Conservation (phyloP, 2,113 vertebrate species). For the Brachyhypopomus gauderio region DNA sequence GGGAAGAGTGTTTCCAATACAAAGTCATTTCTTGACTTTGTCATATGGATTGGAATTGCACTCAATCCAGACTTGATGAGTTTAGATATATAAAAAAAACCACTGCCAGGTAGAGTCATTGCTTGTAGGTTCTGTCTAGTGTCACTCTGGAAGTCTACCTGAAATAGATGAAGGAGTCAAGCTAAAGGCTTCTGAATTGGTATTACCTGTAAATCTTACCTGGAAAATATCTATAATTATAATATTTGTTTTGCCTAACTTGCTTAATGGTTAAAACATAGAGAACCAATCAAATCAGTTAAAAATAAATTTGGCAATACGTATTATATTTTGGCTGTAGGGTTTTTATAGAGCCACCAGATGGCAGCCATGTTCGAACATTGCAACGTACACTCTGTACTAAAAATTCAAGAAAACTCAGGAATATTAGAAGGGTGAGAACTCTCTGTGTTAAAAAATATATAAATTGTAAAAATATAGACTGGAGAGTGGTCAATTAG, state of each 20-base stretch:
- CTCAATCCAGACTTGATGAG: not conserved
- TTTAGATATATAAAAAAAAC: no score
- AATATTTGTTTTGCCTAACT: not conserved
- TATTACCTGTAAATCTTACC: no score
- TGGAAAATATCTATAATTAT: not conserved
- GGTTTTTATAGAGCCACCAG: slow-evolving; percentile 38
- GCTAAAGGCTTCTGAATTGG: not conserved
- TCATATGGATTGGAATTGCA: no score
- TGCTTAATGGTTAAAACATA: not conserved
- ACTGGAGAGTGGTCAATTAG: not conserved
- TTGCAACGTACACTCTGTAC: slow-evolving; percentile 38
- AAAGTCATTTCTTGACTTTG: not conserved
- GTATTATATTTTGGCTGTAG: not conserved
- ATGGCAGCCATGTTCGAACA: slow-evolving; percentile 50
- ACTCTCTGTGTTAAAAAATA: not conserved
- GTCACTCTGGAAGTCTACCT: not conserved
- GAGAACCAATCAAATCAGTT: not conserved
- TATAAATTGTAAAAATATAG: not conserved
- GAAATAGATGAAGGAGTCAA: not conserved
- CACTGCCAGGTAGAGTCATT: no score
- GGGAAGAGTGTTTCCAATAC: not conserved
- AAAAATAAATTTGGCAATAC: not conserved
- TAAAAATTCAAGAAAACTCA: slow-evolving; percentile 12
- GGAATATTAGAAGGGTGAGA: not conserved
- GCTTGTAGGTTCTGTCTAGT: not conserved